Percentiles rank a stretch among this genome's conserved stretches.
These are phyloP conservation scores for Apus apus DNA, from an alignment of 2,113 vertebrate species.

Conservation along the genomic window DNA sequence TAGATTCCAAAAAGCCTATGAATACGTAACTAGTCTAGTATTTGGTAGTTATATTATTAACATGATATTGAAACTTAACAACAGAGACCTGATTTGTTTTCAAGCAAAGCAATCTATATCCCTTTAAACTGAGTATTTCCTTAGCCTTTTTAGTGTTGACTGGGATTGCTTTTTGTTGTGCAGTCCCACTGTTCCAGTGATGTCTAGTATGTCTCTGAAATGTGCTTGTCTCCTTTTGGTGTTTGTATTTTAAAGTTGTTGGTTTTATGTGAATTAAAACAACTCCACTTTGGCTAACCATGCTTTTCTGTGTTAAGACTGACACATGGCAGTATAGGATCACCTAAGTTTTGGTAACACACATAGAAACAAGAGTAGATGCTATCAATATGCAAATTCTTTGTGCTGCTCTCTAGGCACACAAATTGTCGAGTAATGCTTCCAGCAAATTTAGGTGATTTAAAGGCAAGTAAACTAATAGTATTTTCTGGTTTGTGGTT, in stretches of 20 bases:
- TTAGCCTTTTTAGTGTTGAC: neutral
- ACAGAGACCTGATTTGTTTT: neutral
- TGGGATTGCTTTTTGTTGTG: neutral
- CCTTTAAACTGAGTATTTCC: neutral
- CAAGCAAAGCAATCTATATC: neutral
- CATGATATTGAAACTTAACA: neutral
- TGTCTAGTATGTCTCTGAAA: neutral
- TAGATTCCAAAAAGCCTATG: neutral
- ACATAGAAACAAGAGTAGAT: neutral
- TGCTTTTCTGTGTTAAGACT: neutral
- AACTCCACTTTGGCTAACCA: neutral
- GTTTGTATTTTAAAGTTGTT: neutral
- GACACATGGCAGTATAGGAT: neutral
- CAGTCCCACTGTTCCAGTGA: neutral
- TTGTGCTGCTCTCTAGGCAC: neutral
- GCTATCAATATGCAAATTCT: neutral
- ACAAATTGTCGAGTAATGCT: neutral
- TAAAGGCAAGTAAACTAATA: neutral
- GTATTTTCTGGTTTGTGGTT: neutral
- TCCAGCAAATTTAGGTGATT: neutral
- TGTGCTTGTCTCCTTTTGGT: neutral
- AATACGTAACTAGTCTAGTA: neutral
- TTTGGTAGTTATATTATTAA: neutral
- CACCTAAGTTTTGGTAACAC: neutral
- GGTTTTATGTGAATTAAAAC: neutral